Evolutionary conservation across 2,888 invertebrate genomes (phyloP).

Genomic region (Eupeodes latifasciatus): DNA sequence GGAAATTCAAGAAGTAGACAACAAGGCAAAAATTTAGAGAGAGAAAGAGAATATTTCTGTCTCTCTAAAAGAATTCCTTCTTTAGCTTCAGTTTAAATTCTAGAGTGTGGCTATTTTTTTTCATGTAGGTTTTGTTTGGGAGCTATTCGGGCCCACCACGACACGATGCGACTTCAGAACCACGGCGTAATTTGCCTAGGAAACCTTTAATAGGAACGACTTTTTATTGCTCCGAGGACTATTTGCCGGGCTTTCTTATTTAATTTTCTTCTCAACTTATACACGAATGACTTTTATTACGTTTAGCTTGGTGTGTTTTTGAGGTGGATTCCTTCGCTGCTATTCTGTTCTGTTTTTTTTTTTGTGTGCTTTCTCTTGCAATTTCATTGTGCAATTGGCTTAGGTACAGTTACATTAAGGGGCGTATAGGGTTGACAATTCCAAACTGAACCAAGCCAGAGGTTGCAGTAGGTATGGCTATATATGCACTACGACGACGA

Average conservation of each 20-base stretch:
- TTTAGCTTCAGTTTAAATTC: background rate
- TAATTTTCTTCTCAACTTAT: slow-evolving; percentile 65
- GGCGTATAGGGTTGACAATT: background rate
- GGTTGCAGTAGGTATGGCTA: slow-evolving; percentile 35
- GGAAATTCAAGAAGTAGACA: background rate
- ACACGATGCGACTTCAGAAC: background rate
- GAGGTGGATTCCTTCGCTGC: slow-evolving; percentile 9
- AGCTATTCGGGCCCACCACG: background rate
- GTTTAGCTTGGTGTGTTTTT: slow-evolving; percentile 58
- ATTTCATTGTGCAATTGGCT: slow-evolving; percentile 34
- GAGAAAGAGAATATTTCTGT: slow-evolving; percentile 5
- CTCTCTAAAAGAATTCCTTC: background rate
- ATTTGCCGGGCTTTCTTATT: slow-evolving; percentile 72
- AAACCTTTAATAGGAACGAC: slow-evolving; percentile 62
- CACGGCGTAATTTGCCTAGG: slow-evolving; percentile 68
- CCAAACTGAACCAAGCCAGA: slow-evolving; percentile 1
- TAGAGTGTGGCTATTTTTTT: no score
- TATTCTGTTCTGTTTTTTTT: background rate
- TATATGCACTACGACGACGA: background rate
- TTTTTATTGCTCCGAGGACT: slow-evolving; percentile 68
- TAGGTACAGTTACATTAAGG: slow-evolving; percentile 5
- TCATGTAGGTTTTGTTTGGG: background rate
- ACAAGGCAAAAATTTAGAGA: background rate
- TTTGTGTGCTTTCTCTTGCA: slow-evolving; percentile 22
- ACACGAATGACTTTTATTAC: slow-evolving; percentile 74